These are phyloP conservation scores for Steinernema feltiae DNA, from an alignment of 1,140 invertebrate genomes.

Conservation along the genomic window DNA sequence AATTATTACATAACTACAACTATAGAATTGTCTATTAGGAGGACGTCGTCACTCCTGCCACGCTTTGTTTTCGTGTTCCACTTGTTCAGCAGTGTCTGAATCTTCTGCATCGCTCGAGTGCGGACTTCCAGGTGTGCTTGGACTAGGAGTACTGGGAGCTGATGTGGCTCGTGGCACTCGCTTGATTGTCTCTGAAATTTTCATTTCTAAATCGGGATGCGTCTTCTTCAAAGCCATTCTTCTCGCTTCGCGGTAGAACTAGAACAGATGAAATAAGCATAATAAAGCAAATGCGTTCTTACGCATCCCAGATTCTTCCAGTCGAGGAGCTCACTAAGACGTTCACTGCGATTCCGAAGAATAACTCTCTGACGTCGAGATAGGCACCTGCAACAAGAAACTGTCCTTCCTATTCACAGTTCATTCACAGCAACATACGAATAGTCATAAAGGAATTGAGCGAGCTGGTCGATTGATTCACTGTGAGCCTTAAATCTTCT, in stretches of 20 bases:
- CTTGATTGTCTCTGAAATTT: slow-evolving; percentile 43
- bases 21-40: too few relatives aligned
- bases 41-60: slow-evolving; percentile 16
- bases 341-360: slow-evolving; percentile 91
- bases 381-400: slow-evolving; percentile 81
- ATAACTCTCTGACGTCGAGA: slow-evolving; percentile 92
- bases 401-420: slow-evolving; percentile 41
- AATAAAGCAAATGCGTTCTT: background rate
- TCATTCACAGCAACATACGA: slow-evolving; percentile 32
- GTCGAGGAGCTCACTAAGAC: slow-evolving; percentile 90
- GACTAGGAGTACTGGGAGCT: slow-evolving; percentile 44
- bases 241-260: slow-evolving; percentile 55
- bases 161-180: slow-evolving; percentile 50
- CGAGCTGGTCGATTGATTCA: slow-evolving; percentile 83
- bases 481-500: slow-evolving; percentile 78
- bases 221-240: slow-evolving; percentile 50
- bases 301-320: slow-evolving; percentile 78
- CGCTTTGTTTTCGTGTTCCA: slow-evolving; percentile 44
- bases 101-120: slow-evolving; percentile 34
- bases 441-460: slow-evolving; percentile 65
- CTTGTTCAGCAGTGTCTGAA: slow-evolving; percentile 45
- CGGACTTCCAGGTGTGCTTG: slow-evolving; percentile 31
- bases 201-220: slow-evolving; percentile 54
- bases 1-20: too few relatives aligned
- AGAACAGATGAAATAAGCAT: slow-evolving; percentile 17